These are phyloP conservation scores for Psilopsiagon aurifrons DNA, from an alignment of 2,113 vertebrate genomes.

Conservation along the genomic window DNA sequence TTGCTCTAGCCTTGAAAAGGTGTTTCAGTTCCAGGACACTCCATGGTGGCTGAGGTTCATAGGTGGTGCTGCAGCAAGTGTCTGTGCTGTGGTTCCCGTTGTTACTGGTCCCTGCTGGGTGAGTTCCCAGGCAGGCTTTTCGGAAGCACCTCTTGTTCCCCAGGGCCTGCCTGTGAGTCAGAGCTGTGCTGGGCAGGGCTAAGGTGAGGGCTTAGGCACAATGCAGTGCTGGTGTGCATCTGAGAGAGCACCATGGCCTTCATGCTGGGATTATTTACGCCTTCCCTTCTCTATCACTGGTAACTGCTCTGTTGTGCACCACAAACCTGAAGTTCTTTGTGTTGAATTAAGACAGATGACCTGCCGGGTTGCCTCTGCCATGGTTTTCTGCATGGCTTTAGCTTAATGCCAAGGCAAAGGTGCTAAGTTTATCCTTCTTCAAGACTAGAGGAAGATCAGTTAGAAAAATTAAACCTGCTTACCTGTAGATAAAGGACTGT, in stretches of 20 bases:
- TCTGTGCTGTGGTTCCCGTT: background rate
- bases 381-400: background rate
- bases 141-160: background rate
- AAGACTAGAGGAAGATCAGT: background rate
- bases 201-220: background rate
- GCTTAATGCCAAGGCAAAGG: constrained; percentile 6
- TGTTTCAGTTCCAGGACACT: background rate
- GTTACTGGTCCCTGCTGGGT: background rate
- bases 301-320: background rate
- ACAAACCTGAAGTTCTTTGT: background rate
- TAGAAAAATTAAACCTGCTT: background rate
- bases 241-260: background rate
- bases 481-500: background rate
- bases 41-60: background rate
- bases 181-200: background rate
- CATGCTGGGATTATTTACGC: background rate
- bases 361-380: background rate
- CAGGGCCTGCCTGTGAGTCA: background rate
- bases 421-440: constrained; percentile 35
- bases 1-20: background rate
- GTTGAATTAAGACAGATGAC: background rate
- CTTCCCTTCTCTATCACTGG: background rate
- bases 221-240: background rate
- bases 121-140: background rate
- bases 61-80: background rate